These are phyloP conservation scores for Oryctes rhinoceros DNA, from an alignment of 1,140 invertebrate species.

Conservation along the genomic window DNA sequence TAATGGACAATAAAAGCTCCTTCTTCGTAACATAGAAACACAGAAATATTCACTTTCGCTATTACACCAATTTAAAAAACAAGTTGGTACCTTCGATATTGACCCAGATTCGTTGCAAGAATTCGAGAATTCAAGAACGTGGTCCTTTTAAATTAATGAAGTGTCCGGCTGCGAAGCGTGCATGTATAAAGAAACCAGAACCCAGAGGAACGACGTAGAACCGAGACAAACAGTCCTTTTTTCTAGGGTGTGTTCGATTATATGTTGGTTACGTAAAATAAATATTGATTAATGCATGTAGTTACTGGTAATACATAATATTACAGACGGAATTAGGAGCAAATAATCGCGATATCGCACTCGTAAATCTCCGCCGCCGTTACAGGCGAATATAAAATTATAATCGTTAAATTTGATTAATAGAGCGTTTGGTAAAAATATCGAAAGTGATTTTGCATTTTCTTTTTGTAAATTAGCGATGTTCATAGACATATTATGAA, in stretches of 20 bases:
- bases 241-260: neutral
- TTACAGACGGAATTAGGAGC: neutral
- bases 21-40: too few species aligned
- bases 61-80: too few species aligned
- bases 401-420: slow-evolving; percentile 16
- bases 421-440: slow-evolving; percentile 2
- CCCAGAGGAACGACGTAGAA: neutral
- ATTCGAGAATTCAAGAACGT: neutral
- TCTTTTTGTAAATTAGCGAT: neutral
- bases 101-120: neutral
- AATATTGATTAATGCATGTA: neutral
- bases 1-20: too few species aligned
- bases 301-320: too few species aligned
- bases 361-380: neutral
- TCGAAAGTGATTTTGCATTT: neutral
- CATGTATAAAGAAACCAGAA: neutral
- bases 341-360: neutral
- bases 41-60: too few species aligned
- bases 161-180: neutral
- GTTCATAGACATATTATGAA: neutral
- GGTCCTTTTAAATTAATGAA: slow-evolving; percentile 6
- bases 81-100: neutral
- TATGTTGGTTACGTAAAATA: neutral
- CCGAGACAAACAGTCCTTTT: neutral
- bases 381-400: neutral